Evolutionary conservation across 2,888 invertebrate species (phyloP).

Genomic region (Anthophora plumipes): DNA sequence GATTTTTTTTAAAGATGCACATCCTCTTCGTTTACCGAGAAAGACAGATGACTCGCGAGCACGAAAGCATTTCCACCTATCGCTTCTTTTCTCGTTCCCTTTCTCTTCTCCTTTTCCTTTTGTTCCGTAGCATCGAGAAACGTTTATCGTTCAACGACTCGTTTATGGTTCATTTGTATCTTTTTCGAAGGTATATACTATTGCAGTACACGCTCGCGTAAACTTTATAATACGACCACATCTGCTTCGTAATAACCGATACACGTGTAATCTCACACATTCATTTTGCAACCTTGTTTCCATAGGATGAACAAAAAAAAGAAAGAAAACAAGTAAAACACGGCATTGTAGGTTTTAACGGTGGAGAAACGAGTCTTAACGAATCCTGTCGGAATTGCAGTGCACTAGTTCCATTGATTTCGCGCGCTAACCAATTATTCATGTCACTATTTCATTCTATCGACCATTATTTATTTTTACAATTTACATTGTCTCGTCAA

Average conservation of each 20-base stretch:
- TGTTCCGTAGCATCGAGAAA: too few species aligned
- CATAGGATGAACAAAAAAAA: too few species aligned
- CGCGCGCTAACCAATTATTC: background rate
- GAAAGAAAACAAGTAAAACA: too few species aligned
- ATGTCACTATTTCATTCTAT: constrained; percentile 1
- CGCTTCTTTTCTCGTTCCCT: too few species aligned
- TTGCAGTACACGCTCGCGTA: background rate
- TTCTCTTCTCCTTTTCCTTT: too few species aligned
- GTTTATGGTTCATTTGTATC: too few species aligned
- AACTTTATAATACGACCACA: constrained; percentile 19
- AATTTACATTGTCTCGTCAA: constrained; percentile 10
- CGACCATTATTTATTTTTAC: constrained; percentile 31
- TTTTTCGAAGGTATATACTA: too few species aligned
- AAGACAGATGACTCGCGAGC: background rate
- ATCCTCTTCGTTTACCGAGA: constrained; percentile 31
- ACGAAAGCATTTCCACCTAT: too few species aligned
- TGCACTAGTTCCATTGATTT: background rate
- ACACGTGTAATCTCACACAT: constrained; percentile 1
- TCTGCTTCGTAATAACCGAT: constrained; percentile 10
- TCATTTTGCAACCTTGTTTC: constrained; percentile 15
- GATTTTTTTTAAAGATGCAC: constrained; percentile 1
- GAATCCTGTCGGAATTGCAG: background rate
- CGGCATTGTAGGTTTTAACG: constrained; percentile 5
- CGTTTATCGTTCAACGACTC: too few species aligned
- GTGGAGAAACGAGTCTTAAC: background rate